phyloP scores from a whole-genome alignment of 2,888 invertebrate species.

The Vandiemenella viatica region DNA sequence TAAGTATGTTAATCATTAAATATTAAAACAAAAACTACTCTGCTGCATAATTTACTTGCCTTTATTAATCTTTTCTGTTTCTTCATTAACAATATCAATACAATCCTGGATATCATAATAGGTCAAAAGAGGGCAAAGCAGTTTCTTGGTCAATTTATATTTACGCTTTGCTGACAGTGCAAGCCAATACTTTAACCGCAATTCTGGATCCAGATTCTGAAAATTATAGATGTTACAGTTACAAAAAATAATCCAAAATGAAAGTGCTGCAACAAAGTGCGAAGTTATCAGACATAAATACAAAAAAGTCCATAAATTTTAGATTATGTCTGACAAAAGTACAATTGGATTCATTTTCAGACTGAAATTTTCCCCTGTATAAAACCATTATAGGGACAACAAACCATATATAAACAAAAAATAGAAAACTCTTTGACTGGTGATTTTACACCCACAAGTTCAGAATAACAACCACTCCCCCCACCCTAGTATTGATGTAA shows the following conservation, averaged over 20 bases:
- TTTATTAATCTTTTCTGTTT: slow-evolving; percentile 39
- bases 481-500: too few species aligned
- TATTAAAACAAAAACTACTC: too few species aligned
- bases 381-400: too few species aligned
- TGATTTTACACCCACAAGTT: too few species aligned
- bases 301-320: too few species aligned
- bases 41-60: slow-evolving; percentile 11
- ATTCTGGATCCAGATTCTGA: slow-evolving; percentile 37
- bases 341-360: too few species aligned
- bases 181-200: slow-evolving; percentile 38
- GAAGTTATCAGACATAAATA: background rate
- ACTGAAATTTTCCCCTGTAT: too few species aligned
- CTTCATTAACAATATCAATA: slow-evolving; percentile 46
- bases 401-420: too few species aligned
- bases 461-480: too few species aligned
- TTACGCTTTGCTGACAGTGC: slow-evolving; percentile 32
- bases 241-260: background rate
- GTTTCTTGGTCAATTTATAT: slow-evolving; percentile 33
- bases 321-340: too few species aligned
- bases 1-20: too few species aligned
- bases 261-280: background rate
- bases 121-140: slow-evolving; percentile 42
- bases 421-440: too few species aligned
- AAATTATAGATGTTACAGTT: slow-evolving; percentile 17
- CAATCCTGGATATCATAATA: slow-evolving; percentile 50